These are phyloP conservation scores for Tautogolabrus adspersus DNA, from an alignment of 2,113 vertebrate species.

Conservation along the genomic window DNA sequence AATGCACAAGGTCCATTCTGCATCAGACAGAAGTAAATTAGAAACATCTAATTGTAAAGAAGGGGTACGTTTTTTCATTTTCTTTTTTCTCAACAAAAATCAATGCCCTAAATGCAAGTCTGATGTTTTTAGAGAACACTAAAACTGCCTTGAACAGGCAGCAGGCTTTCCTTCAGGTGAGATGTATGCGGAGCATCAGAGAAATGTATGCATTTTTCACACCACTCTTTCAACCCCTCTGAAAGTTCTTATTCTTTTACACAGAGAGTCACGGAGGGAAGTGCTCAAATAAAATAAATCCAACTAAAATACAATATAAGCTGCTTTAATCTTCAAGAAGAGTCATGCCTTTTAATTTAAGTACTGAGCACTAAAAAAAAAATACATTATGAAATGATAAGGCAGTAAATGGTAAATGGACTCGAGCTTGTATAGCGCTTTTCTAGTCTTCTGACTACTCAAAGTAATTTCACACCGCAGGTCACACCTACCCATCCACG, in stretches of 20 bases:
- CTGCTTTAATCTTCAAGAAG: slow-evolving; percentile 24
- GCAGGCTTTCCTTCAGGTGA: slow-evolving; percentile 2
- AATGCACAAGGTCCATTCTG: slow-evolving; percentile 37
- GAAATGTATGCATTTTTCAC: not conserved
- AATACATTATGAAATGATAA: slow-evolving; percentile 34
- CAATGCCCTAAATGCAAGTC: slow-evolving; percentile 36
- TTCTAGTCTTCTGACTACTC: too few relatives aligned
- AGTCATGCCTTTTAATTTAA: slow-evolving; percentile 15
- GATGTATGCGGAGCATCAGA: not conserved
- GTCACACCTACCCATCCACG: too few relatives aligned
- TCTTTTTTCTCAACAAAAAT: slow-evolving; percentile 39
- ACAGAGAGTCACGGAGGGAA: not conserved
- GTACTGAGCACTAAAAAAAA: slow-evolving; percentile 18
- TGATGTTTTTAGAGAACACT: slow-evolving; percentile 12
- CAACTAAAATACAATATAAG: not conserved
- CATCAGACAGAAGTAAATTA: slow-evolving; percentile 44
- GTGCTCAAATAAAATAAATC: slow-evolving; percentile 22
- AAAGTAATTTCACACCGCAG: too few relatives aligned
- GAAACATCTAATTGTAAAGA: slow-evolving; percentile 40
- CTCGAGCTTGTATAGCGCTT: too few relatives aligned
- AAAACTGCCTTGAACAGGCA: slow-evolving; percentile 1
- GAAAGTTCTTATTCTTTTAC: not conserved
- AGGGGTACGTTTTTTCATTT: not conserved
- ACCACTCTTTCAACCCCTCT: not conserved
- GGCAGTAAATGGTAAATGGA: not conserved